These are phyloP conservation scores for Oryzias javanicus DNA, from an alignment of 2,113 vertebrate species.

Conservation along the genomic window DNA sequence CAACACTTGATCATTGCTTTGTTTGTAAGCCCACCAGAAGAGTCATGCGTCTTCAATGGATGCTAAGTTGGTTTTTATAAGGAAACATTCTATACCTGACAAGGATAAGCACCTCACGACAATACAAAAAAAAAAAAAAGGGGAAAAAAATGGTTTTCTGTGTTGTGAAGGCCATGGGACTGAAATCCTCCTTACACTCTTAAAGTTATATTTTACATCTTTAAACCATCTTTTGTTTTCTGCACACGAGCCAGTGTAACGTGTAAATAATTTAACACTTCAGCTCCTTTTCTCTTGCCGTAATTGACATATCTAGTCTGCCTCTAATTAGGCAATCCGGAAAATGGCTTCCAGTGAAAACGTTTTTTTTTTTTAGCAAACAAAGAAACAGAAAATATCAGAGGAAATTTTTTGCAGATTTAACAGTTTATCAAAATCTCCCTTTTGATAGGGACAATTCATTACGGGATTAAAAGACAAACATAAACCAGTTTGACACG, in stretches of 20 bases:
- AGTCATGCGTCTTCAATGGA: neutral
- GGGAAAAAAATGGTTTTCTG: too few relatives aligned
- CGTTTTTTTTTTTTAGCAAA: constrained; percentile 3
- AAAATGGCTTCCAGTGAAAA: constrained; percentile 22
- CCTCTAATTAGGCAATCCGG: constrained; percentile 50
- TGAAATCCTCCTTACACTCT: constrained; percentile 31
- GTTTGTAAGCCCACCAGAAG: constrained; percentile 9
- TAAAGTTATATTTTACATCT: constrained; percentile 43
- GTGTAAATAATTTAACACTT: constrained; percentile 59
- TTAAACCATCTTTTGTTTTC: constrained; percentile 44
- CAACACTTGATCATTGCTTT: constrained; percentile 15
- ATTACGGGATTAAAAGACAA: constrained; percentile 41
- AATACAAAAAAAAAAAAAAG: constrained; percentile 7
- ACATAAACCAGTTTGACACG: constrained; percentile 27
- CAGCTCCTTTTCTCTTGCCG: constrained; percentile 48
- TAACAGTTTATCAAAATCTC: constrained; percentile 53
- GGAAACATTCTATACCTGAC: constrained; percentile 22
- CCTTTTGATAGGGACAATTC: constrained; percentile 50
- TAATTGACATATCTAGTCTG: constrained; percentile 57
- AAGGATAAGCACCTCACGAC: constrained; percentile 27
- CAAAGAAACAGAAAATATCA: constrained; percentile 18
- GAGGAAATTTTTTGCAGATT: constrained; percentile 31
- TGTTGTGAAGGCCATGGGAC: constrained; percentile 1
- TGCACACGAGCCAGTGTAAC: constrained; percentile 39
- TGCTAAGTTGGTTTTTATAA: constrained; percentile 6